phyloP scores from a whole-genome alignment of 2,797 vertebrate species.

The Lepus oiostolus region DNA sequence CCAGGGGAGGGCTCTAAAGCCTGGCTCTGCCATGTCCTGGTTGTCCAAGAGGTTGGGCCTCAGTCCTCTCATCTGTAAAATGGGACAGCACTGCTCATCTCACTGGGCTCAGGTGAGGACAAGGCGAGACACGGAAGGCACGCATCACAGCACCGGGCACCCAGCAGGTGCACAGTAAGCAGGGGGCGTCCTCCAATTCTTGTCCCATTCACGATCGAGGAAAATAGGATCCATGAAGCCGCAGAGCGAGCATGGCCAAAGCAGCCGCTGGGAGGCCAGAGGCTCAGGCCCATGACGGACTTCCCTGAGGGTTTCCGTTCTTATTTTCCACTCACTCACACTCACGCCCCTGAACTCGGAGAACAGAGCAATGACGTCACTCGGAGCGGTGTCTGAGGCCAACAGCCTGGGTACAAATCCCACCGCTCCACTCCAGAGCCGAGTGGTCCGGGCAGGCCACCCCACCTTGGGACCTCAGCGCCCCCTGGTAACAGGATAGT shows the following conservation, averaged over 20 bases:
- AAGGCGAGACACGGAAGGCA: not conserved
- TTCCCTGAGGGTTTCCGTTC: not conserved
- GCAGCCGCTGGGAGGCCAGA: not conserved
- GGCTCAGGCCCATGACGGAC: fast-evolving
- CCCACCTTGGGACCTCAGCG: not conserved
- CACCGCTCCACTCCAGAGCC: not conserved
- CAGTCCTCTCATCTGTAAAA: not conserved
- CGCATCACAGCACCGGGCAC: too few relatives aligned
- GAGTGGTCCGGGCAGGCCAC: fast-evolving
- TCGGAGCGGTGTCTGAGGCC: not conserved
- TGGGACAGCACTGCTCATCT: not conserved
- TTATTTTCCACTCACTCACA: not conserved
- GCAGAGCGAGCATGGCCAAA: not conserved
- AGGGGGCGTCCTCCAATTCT: too few relatives aligned
- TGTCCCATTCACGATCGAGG: not conserved
- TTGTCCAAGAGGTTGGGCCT: not conserved
- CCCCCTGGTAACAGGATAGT: not conserved
- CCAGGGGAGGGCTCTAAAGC: not conserved
- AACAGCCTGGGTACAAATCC: not conserved
- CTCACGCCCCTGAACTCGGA: fast-evolving
- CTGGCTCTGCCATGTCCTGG: not conserved
- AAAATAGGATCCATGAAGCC: not conserved
- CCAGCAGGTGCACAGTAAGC: not conserved
- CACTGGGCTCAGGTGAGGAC: not conserved
- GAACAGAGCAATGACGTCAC: not conserved